Conservation (phyloP, 1,140 invertebrate genomes). For the Eueides isabella region DNA sequence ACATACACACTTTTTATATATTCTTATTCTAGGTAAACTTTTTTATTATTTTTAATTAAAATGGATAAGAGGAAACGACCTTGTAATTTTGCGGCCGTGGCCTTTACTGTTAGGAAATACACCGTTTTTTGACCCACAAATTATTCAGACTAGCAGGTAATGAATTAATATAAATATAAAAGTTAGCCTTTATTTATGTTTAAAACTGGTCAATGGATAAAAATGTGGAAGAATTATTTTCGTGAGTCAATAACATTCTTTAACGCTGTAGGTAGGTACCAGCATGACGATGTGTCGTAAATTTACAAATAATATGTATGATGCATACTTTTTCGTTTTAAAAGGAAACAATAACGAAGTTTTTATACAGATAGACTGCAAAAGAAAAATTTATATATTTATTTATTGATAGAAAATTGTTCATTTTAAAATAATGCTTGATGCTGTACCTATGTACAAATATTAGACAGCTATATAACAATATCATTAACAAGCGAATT, state of each 20-base stretch:
- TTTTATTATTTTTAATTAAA: conserved; percentile 12
- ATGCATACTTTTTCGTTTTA: no score
- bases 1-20: no score
- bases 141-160: neutral
- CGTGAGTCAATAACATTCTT: no score
- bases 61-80: conserved; percentile 27
- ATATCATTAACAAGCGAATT: neutral
- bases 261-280: no score
- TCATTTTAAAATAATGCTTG: neutral
- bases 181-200: neutral
- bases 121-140: conserved; percentile 23
- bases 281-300: no score
- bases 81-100: conserved; percentile 24
- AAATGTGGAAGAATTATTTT: neutral
- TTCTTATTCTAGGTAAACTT: neutral
- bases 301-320: no score
- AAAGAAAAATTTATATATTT: no score
- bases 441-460: neutral
- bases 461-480: neutral
- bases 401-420: no score
- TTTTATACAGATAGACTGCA: no score
- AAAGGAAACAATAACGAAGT: no score
- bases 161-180: neutral
- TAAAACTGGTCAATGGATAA: neutral
- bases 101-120: conserved; percentile 30